Base-by-base conservation (phyloP, 92 coral and sea anemone species). In the Epizoanthus stellaris region DNA sequence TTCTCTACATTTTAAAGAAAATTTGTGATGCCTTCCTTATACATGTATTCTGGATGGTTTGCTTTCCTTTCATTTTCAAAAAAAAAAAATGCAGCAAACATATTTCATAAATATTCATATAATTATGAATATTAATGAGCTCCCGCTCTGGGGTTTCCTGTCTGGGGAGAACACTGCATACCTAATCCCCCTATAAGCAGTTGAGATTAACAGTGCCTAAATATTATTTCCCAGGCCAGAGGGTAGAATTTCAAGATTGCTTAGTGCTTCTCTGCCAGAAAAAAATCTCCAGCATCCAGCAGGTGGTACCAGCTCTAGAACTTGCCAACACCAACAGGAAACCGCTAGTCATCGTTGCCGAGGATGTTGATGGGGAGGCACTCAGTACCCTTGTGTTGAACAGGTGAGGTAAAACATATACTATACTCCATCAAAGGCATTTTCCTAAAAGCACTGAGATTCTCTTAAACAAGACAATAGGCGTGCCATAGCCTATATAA, bases 331-430 rank as follows among this genome's bases (percentile, higher is more conserved):
- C 90, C 3, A 91, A 93, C 84, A 91, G 98, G 20, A 97, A 97
- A 71, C 99, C 99, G 5, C 91, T 97, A 42, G 92, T 97, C 67
- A 93, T 97, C 76, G 88, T 97, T 80, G 99, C 99, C 82, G 99
- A 97, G 76, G 99, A 97, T 94, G 94, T 97, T 68, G 99, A 97
- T 79, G 99, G 99, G 16, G 99, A 97, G 84, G 99, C 99, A 14
- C 95, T 97, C 13, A 97, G 98, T 6, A 97, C 99, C 34, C 93
- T 97, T 54, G 99, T 97, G 21, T 87, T 97, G 19, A 97, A 97
- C 83, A 94, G 99, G 99, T 97, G 87, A 82, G 69, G 43, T 11
- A 3, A 39, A 8, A 6, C 36, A 47, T 40, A 67, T 42, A 39
- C 17, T 60, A 67, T 42, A 39, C 17, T 60, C 4, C 54, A n/a